Evolutionary conservation across 2,113 vertebrate genomes (phyloP).

Genomic region (Rhineura floridana): DNA sequence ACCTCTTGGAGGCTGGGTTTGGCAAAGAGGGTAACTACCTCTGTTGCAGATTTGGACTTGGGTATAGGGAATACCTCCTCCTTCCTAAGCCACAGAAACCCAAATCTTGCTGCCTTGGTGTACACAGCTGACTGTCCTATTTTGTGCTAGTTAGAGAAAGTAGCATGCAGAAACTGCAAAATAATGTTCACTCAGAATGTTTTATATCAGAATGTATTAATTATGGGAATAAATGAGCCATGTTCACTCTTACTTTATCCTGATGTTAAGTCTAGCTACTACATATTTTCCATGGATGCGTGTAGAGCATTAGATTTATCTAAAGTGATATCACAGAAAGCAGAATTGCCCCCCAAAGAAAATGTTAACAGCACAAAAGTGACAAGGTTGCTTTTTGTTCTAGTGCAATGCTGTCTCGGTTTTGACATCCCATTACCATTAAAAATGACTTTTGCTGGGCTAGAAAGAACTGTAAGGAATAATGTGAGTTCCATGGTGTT

Average conservation of each 20-base stretch:
- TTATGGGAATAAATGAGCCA: neutral
- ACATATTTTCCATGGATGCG: neutral
- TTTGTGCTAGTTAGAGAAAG: neutral
- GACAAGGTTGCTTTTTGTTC: neutral
- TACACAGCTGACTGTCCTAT: neutral
- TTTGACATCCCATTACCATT: neutral
- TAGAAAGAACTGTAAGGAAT: conserved; percentile 21
- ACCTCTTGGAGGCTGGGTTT: too few relatives aligned
- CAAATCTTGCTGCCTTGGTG: neutral
- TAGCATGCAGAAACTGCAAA: neutral
- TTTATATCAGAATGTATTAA: neutral
- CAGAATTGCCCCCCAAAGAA: neutral
- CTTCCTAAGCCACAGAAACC: neutral
- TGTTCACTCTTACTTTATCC: neutral
- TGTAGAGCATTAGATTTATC: neutral
- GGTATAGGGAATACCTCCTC: neutral
- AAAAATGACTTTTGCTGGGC: neutral
- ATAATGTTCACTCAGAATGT: neutral
- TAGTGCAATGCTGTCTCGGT: neutral
- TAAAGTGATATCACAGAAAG: neutral
- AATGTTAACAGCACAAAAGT: neutral
- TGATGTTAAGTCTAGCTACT: conserved; percentile 1
- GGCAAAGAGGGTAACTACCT: too few relatives aligned
- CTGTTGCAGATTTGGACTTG: neutral
- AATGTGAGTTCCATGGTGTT: neutral